These are phyloP conservation scores for Actinernus sp. DNA, from an alignment of 92 coral and sea anemone species.

Conservation along the genomic window DNA sequence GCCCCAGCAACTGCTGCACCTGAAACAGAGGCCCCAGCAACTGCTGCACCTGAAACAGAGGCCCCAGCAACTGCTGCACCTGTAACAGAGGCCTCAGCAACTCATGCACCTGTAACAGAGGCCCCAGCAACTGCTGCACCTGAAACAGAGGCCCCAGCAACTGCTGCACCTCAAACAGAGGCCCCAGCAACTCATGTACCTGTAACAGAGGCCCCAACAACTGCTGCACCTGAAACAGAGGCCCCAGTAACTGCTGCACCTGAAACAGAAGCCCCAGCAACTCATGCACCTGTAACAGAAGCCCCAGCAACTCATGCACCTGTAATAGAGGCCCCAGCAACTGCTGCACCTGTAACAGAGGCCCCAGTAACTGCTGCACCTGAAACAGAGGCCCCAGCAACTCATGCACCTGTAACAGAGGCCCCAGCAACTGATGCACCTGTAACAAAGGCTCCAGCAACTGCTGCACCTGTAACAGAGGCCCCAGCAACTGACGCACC, in stretches of 20 bases:
- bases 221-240: too few species aligned
- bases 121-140: background rate
- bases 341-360: conserved; percentile 4
- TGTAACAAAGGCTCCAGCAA: too few species aligned
- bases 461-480: too few species aligned
- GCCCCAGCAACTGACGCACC: too few species aligned
- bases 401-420: background rate
- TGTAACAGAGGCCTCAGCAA: too few species aligned
- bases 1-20: too few species aligned
- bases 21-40: too few species aligned
- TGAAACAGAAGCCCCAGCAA: conserved; percentile 1
- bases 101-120: background rate
- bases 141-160: background rate
- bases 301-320: background rate
- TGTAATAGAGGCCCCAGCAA: background rate
- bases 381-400: background rate
- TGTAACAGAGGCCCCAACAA: too few species aligned
- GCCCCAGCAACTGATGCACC: conserved; percentile 6
- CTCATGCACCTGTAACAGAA: conserved; percentile 4
- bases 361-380: conserved; percentile 22
- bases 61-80: too few species aligned
- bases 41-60: too few species aligned
- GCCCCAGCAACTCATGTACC: too few species aligned
- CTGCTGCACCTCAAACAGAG: background rate
- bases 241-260: background rate